Percentiles rank a stretch among this genome's conserved stretches.
Evolutionary conservation across 1,140 invertebrate species (phyloP).

Genomic region (Panagrolaimus sp.): DNA sequence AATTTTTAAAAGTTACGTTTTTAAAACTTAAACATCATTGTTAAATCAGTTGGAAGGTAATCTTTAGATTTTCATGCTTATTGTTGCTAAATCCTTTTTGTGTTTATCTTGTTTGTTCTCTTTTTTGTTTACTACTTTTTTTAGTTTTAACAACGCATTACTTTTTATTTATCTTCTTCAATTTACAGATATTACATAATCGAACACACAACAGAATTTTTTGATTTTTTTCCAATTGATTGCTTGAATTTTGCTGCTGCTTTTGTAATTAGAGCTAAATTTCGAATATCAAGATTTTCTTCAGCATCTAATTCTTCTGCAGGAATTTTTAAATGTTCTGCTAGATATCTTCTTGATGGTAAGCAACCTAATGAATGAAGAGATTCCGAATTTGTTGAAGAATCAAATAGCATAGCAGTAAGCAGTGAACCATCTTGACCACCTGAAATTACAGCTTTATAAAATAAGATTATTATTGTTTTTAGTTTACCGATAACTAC

Average conservation of each 20-base stretch:
- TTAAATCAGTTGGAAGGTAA: too few relatives aligned
- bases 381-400: conserved; percentile 19
- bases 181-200: conserved; percentile 32
- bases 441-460: conserved; percentile 67
- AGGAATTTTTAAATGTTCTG: conserved; percentile 35
- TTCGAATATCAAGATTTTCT: conserved; percentile 44
- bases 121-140: too few relatives aligned
- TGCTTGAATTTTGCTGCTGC: conserved; percentile 46
- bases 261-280: conserved; percentile 44
- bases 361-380: conserved; percentile 28
- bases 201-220: conserved; percentile 42
- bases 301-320: conserved; percentile 26
- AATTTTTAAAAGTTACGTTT: too few relatives aligned
- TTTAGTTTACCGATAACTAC: conserved; percentile 38
- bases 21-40: too few relatives aligned
- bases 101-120: too few relatives aligned
- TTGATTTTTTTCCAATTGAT: conserved; percentile 24
- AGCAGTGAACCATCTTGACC: conserved; percentile 45
- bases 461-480: conserved; percentile 71
- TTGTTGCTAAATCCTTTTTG: too few relatives aligned
- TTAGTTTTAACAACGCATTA: too few relatives aligned
- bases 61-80: too few relatives aligned
- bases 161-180: too few relatives aligned
- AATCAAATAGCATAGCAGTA: conserved; percentile 39
- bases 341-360: conserved; percentile 42